These are phyloP conservation scores for Philaenus spumarius DNA, from an alignment of 1,140 invertebrate species.

Conservation along the genomic window DNA sequence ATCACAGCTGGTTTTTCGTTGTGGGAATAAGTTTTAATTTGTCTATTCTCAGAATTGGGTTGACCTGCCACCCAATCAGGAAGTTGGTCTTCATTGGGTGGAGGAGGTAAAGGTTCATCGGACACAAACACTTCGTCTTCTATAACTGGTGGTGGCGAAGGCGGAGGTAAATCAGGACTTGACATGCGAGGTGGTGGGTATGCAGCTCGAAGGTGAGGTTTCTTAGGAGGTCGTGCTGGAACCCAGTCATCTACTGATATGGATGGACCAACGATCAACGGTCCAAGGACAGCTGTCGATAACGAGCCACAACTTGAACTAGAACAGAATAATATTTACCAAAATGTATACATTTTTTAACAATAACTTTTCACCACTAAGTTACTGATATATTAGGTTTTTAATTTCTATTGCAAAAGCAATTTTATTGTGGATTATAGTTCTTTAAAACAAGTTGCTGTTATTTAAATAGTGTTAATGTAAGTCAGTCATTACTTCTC, in stretches of 20 bases:
- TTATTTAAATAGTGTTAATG: too few species aligned
- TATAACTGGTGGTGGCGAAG: conserved; percentile 31
- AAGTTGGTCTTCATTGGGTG: conserved; percentile 47
- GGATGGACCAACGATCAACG: conserved; percentile 54
- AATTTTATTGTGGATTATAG: too few species aligned
- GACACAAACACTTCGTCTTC: conserved; percentile 28
- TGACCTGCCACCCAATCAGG: neutral
- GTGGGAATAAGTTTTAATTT: neutral
- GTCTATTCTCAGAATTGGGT: neutral
- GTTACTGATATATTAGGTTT: too few species aligned
- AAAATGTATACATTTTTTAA: too few species aligned
- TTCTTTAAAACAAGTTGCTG: too few species aligned
- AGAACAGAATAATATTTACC: conserved; percentile 20
- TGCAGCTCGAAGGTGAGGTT: conserved; percentile 56
- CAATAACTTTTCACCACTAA: too few species aligned
- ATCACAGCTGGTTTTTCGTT: too few species aligned
- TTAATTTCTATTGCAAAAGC: too few species aligned
- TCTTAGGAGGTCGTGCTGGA: conserved; percentile 65
- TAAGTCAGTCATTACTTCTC: too few species aligned
- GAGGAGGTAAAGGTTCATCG: conserved; percentile 66
- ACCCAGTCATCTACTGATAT: conserved; percentile 63
- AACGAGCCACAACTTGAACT: conserved; percentile 50
- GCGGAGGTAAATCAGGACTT: conserved; percentile 32
- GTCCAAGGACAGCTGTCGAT: conserved; percentile 51
- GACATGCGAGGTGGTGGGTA: conserved; percentile 18